Conservation (phyloP, 2,113 vertebrate species). For the Elachura formosa region DNA sequence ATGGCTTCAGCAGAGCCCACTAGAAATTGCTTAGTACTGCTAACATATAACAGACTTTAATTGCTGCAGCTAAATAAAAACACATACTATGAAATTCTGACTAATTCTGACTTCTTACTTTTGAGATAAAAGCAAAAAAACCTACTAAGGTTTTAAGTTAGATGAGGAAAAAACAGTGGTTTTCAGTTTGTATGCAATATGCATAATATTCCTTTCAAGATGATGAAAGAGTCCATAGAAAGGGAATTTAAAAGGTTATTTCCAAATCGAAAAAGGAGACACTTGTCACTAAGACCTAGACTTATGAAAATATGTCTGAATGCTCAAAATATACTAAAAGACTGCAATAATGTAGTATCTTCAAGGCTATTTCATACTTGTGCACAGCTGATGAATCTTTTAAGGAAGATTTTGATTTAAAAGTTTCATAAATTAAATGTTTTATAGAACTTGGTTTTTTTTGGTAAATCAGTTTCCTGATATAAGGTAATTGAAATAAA, state of each 20-base stretch:
- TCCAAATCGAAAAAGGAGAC: not conserved
- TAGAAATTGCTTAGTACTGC: not conserved
- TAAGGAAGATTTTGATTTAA: not conserved
- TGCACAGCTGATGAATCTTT: not conserved
- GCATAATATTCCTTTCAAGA: not conserved
- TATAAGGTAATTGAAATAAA: not conserved
- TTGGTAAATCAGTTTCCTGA: not conserved
- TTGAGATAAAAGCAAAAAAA: not conserved
- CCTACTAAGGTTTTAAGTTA: not conserved
- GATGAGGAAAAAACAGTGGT: not conserved
- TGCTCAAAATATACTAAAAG: not conserved
- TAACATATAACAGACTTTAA: not conserved
- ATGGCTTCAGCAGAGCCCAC: not conserved
- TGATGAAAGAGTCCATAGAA: not conserved
- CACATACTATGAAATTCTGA: not conserved
- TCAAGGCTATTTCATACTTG: not conserved
- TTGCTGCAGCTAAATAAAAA: not conserved
- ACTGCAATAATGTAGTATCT: not conserved
- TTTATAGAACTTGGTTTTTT: not conserved
- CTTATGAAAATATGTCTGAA: not conserved
- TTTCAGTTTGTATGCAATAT: not conserved
- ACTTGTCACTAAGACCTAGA: not conserved
- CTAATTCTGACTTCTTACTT: not conserved
- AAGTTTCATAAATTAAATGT: not conserved
- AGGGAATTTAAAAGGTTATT: not conserved